Evolutionary conservation across 2,888 invertebrate genomes (phyloP), one percentile per base, ranked within the genome.

Genomic region (Polia nebulosa): DNA sequence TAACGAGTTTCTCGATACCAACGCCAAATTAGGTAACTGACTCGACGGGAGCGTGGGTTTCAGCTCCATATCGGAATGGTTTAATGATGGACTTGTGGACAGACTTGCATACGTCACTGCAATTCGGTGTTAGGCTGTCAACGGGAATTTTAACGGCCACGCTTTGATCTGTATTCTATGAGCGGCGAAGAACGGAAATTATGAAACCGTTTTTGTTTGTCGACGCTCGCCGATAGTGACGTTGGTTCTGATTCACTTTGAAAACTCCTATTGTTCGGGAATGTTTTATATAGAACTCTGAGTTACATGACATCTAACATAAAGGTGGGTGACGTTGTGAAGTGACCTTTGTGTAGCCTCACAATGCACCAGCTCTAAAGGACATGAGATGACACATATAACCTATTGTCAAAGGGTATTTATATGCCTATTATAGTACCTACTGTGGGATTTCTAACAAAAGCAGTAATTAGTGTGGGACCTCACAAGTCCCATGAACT

Each of bases 1-100:
- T 90, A 92, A 93, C 92, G 84, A 93, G 94, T 94, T 93, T 94
- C 93, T 92, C 92, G 92, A 91, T 91, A 88, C 90, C 90, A 88
- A 85, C 87, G 81, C 92, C 93, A 88, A 89, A 88, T 92, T 91
- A 86, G 90, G 91, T 82, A 90, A 88, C 87, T 70, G 62, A 82
- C 87, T 82, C 51, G 79, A 73, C 85, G 68, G 85, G 88, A 88
- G 83, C 87, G 87, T 86, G 86, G 82, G 73, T 87, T 80, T 84
- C 86, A 82, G 87, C 77, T 81, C 85, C 79, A 66, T 82, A 83
- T 75, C 56, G 65, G 81, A 81, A 45, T 45, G 58, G 75, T 79
- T 81, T 83, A 83, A 83, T 85, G 83, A 84, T 79, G 74, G 73
- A 51, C 55, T 49, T 39, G 72, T 74, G 65, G 65, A 66, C 62